A percentile compares a stretch with the other conserved stretches of the same genome.
phyloP scores from a whole-genome alignment of 2,888 invertebrate species.

The Nasonia oneida region DNA sequence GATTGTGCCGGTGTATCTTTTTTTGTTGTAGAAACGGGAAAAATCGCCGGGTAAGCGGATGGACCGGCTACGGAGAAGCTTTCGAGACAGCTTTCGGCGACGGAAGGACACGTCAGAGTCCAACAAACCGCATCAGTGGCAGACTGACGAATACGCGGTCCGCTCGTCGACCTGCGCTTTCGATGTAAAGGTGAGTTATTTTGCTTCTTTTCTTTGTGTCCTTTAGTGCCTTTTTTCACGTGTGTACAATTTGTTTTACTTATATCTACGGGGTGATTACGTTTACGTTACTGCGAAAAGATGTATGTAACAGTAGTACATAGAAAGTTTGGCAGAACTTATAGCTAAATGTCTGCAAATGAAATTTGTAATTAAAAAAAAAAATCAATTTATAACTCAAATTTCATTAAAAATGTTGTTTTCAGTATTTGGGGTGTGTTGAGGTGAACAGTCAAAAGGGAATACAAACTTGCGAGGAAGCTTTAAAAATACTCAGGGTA shows the following conservation, averaged over 20 bases:
- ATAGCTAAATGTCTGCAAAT: background rate
- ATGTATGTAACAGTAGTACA: background rate
- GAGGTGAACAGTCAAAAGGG: slow-evolving; percentile 99
- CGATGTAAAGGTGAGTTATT: slow-evolving; percentile 88
- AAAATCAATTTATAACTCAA: slow-evolving; percentile 16
- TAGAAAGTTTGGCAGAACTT: slow-evolving; percentile 20
- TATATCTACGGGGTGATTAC: background rate
- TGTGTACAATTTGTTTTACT: background rate
- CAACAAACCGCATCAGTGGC: slow-evolving; percentile 98
- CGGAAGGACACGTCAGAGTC: slow-evolving; percentile 96
- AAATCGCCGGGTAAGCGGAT: slow-evolving; percentile 87
- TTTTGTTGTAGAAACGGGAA: slow-evolving; percentile 82
- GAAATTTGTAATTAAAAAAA: background rate
- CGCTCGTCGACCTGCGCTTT: slow-evolving; percentile 98
- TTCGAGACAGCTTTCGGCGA: slow-evolving; percentile 95
- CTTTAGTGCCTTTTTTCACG: background rate
- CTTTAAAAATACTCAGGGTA: slow-evolving; percentile 97
- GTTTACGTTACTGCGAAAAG: no score
- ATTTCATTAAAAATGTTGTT: slow-evolving; percentile 61
- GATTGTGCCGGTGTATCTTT: background rate
- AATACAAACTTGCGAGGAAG: slow-evolving; percentile 99
- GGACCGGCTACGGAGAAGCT: slow-evolving; percentile 93
- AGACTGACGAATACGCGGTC: slow-evolving; percentile 97
- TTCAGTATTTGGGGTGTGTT: slow-evolving; percentile 96
- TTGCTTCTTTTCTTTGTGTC: background rate